phyloP scores from a whole-genome alignment of 2,888 invertebrate genomes.

The Herminia tarsipennalis region DNA sequence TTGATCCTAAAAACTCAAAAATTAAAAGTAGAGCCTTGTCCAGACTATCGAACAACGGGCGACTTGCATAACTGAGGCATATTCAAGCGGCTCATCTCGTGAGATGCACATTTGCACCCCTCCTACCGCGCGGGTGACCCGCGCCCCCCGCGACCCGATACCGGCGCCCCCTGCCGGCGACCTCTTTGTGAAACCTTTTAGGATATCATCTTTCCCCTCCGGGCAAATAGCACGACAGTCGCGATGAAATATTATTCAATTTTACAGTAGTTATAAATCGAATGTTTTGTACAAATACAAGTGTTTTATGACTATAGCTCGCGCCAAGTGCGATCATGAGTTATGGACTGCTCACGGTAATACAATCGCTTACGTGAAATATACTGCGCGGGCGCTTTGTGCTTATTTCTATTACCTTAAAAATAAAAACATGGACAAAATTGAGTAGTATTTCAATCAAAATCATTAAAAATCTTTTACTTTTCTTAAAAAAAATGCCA shows the following conservation, averaged over 20 bases:
- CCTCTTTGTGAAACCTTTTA: slow-evolving; percentile 59
- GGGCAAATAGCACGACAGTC: slow-evolving; percentile 28
- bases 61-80: slow-evolving; percentile 48
- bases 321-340: not conserved
- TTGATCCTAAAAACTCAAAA: no score
- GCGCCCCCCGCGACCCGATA: not conserved
- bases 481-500: no score
- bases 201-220: slow-evolving; percentile 47
- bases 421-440: no score
- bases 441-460: no score
- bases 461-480: no score
- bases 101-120: slow-evolving; percentile 67
- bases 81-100: slow-evolving; percentile 57
- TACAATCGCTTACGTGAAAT: no score
- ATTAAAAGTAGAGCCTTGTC: slow-evolving; percentile 11
- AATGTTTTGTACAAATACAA: slow-evolving; percentile 12
- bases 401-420: no score
- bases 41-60: not conserved
- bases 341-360: not conserved
- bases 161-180: slow-evolving; percentile 37
- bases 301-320: slow-evolving; percentile 1
- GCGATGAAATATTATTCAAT: slow-evolving; percentile 39
- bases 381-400: no score
- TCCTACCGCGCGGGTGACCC: not conserved
- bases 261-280: slow-evolving; percentile 31